Conservation (phyloP, 2,888 invertebrate species). For the Nephrocerus scutellatus region DNA sequence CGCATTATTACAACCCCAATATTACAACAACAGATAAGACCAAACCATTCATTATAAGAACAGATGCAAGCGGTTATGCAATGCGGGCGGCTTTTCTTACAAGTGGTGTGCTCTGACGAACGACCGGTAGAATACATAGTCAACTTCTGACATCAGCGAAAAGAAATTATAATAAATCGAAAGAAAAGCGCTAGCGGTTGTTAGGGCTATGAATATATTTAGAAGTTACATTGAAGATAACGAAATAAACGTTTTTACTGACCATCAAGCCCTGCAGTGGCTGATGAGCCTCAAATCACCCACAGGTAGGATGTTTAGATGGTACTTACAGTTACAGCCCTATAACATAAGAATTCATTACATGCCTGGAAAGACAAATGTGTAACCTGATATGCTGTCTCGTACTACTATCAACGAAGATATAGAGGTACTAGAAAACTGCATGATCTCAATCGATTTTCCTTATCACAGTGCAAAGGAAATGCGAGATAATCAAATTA, state of each 20-base stretch:
- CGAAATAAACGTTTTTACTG: slow-evolving; percentile 5
- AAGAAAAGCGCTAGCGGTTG: slow-evolving; percentile 36
- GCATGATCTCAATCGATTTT: not conserved
- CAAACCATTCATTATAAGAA: slow-evolving; percentile 30
- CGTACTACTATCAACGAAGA: not conserved
- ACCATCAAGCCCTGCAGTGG: slow-evolving; percentile 13
- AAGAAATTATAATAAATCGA: too few relatives aligned
- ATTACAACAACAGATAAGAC: slow-evolving; percentile 22
- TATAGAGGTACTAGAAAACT: not conserved
- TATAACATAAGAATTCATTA: not conserved
- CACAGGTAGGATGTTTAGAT: slow-evolving; percentile 1
- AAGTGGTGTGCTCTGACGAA: slow-evolving; percentile 23
- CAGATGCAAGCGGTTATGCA: slow-evolving; percentile 33
- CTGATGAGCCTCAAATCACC: slow-evolving; percentile 4
- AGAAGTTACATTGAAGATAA: slow-evolving; percentile 11
- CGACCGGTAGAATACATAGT: slow-evolving; percentile 30
- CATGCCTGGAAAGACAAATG: not conserved
- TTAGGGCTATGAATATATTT: slow-evolving; percentile 20
- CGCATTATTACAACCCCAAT: slow-evolving; percentile 24
- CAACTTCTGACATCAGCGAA: slow-evolving; percentile 31
- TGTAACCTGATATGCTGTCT: not conserved
- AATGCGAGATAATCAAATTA: slow-evolving; percentile 13
- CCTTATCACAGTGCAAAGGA: slow-evolving; percentile 2
- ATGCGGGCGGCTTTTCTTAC: slow-evolving; percentile 20
- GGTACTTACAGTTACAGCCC: slow-evolving; percentile 3